phyloP scores from a whole-genome alignment of 2,888 invertebrate species.

The Callimorpha dominula region DNA sequence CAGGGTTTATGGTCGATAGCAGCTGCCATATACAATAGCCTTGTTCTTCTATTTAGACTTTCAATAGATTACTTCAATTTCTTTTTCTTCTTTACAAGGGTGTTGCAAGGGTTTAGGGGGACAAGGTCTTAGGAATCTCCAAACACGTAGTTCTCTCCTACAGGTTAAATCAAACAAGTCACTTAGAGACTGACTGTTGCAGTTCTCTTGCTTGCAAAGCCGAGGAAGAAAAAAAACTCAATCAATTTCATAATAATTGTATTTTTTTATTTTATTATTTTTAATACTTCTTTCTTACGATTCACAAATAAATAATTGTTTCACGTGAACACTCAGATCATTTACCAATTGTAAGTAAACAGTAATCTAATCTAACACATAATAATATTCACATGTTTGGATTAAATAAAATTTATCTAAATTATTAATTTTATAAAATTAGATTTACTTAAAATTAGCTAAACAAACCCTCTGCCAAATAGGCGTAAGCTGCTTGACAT shows the following conservation, averaged over 20 bases:
- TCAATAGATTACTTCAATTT: no score
- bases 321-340: conserved; percentile 67
- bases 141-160: no score
- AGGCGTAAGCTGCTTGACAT: conserved; percentile 65
- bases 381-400: conserved; percentile 39
- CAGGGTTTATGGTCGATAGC: no score
- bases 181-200: background rate
- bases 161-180: no score
- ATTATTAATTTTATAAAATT: conserved; percentile 45
- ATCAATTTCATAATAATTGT: conserved; percentile 29
- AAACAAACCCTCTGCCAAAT: conserved; percentile 55
- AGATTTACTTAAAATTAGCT: conserved; percentile 49
- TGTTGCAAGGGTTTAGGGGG: no score
- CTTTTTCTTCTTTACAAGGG: no score
- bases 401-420: conserved; percentile 45
- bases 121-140: no score
- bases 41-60: no score
- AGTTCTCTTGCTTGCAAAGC: background rate
- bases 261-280: conserved; percentile 30
- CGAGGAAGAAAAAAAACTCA: conserved; percentile 30
- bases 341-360: conserved; percentile 56
- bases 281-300: conserved; percentile 53
- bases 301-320: conserved; percentile 64
- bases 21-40: no score
- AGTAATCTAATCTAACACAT: conserved; percentile 47